Evolutionary conservation across 2,113 vertebrate species (phyloP).

Genomic region (Chlamydotis undulata): DNA sequence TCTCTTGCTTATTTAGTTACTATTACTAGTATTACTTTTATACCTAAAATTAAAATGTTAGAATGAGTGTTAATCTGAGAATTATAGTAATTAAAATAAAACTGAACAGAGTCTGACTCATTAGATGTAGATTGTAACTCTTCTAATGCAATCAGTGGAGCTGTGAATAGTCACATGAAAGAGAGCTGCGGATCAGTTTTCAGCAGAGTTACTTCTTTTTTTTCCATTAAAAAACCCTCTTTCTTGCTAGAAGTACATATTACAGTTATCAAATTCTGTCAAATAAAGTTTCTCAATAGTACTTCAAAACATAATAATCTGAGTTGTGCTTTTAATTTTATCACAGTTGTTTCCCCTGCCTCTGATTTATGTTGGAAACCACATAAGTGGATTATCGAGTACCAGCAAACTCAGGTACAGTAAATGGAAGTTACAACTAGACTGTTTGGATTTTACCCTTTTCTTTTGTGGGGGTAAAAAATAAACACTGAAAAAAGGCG

Average conservation of each 20-base stretch:
- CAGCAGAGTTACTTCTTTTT: neutral
- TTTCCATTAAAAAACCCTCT: neutral
- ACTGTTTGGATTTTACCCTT: neutral
- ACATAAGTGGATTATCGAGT: constrained; percentile 81
- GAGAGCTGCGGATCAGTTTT: neutral
- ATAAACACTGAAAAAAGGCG: neutral
- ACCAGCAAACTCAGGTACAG: constrained; percentile 81
- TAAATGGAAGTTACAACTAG: neutral
- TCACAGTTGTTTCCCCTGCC: constrained; percentile 82
- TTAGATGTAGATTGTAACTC: neutral
- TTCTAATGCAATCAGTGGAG: neutral
- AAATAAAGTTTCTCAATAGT: neutral
- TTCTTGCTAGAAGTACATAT: neutral
- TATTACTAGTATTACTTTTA: neutral
- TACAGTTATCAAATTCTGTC: neutral
- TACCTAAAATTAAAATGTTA: neutral
- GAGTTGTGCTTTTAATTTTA: constrained; percentile 48
- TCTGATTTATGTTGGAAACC: constrained; percentile 82
- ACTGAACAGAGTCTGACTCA: neutral
- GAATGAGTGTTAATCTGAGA: neutral
- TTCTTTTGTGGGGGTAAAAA: neutral
- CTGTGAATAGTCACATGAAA: neutral
- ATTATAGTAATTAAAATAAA: neutral
- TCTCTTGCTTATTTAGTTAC: neutral
- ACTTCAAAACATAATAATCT: constrained; percentile 19